Evolutionary conservation across 2,888 invertebrate species (phyloP).

Genomic region (Drosophila nr. perissopoda): DNA sequence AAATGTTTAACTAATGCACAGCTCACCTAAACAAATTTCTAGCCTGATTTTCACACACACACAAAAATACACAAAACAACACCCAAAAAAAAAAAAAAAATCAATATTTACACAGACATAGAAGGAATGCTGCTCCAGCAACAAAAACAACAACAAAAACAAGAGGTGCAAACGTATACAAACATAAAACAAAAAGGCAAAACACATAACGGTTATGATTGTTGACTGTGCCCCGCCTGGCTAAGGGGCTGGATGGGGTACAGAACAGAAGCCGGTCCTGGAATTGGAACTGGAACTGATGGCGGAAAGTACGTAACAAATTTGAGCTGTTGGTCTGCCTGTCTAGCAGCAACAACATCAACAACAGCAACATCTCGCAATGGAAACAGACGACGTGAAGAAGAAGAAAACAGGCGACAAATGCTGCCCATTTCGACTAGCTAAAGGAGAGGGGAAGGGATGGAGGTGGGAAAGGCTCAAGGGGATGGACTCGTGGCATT

Average conservation of each 20-base stretch:
- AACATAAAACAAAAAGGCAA: constrained; percentile 50
- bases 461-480: constrained; percentile 8
- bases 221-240: constrained; percentile 23
- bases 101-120: constrained; percentile 70
- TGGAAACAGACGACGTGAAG: constrained; percentile 14
- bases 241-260: constrained; percentile 8
- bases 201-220: constrained; percentile 51
- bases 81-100: constrained; percentile 40
- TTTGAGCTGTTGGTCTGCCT: constrained; percentile 44
- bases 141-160: constrained; percentile 24
- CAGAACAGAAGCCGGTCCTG: constrained; percentile 22
- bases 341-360: constrained; percentile 39
- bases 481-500: constrained; percentile 28
- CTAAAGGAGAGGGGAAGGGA: background rate
- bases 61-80: constrained; percentile 18
- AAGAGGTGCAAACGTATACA: constrained; percentile 10
- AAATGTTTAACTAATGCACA: constrained; percentile 31
- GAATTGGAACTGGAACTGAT: constrained; percentile 28
- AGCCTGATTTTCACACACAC: constrained; percentile 42
- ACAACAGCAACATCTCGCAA: constrained; percentile 5
- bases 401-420: constrained; percentile 48
- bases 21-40: constrained; percentile 55
- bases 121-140: constrained; percentile 50
- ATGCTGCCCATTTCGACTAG: constrained; percentile 48
- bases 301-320: constrained; percentile 60